Evolutionary conservation across 1,140 invertebrate genomes (phyloP).

Genomic region (Whitmania pigra): DNA sequence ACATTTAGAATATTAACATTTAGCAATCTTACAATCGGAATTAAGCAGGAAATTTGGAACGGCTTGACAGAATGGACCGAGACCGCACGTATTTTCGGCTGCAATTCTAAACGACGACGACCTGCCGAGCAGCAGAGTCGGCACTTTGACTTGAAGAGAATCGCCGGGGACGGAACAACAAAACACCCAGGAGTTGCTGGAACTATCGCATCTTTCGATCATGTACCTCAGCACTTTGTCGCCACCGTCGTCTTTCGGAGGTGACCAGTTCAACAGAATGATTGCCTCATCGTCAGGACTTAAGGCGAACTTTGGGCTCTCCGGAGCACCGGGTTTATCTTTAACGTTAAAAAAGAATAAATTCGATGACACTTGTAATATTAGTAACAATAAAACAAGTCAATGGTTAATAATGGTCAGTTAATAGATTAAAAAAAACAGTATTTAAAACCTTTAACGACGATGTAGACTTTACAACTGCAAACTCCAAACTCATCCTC

Average conservation of each 20-base stretch:
- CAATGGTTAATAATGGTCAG: no score
- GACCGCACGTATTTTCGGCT: conserved; percentile 68
- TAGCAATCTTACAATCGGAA: neutral
- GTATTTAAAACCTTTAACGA: neutral
- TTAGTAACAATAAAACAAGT: neutral
- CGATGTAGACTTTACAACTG: neutral
- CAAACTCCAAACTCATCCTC: neutral
- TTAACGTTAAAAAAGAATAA: no score
- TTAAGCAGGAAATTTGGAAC: neutral
- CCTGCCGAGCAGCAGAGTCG: neutral
- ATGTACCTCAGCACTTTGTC: conserved; percentile 12
- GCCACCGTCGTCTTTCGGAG: conserved; percentile 12
- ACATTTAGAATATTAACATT: neutral
- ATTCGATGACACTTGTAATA: no score
- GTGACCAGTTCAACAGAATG: neutral
- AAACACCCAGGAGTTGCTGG: conserved; percentile 1
- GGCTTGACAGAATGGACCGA: conserved; percentile 5
- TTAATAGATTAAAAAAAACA: neutral
- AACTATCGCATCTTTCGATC: neutral
- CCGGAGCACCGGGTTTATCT: conserved; percentile 19
- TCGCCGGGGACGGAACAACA: conserved; percentile 5
- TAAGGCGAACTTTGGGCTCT: neutral
- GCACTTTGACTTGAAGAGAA: neutral
- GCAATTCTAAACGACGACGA: conserved; percentile 62
- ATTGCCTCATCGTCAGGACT: neutral